These are phyloP conservation scores for Pangasius larnaudii DNA, from an alignment of 2,797 vertebrate species.

Conservation along the genomic window DNA sequence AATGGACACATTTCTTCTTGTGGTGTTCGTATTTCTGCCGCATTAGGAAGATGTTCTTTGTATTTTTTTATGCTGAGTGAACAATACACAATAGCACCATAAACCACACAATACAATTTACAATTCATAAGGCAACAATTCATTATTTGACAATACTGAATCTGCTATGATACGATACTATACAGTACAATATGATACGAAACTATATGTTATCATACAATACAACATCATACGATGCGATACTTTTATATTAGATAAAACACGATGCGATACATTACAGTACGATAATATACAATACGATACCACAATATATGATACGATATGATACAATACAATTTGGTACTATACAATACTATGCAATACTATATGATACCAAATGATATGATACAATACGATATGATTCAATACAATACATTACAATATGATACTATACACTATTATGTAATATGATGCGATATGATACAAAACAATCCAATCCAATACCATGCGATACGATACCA, in stretches of 20 bases:
- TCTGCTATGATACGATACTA: neutral
- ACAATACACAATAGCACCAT: neutral
- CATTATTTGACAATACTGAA: too few relatives aligned
- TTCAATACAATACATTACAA: neutral
- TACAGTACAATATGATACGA: neutral
- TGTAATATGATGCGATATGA: neutral
- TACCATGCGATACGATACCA: neutral
- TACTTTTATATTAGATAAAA: too few relatives aligned
- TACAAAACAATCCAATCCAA: neutral
- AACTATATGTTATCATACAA: too few relatives aligned
- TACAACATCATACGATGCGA: neutral
- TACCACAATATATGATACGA: neutral
- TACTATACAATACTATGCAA: too few relatives aligned
- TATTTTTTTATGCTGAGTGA: neutral
- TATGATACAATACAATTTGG: too few relatives aligned
- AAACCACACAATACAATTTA: neutral
- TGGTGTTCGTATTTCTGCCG: neutral
- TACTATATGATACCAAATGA: too few relatives aligned
- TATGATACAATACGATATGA: too few relatives aligned
- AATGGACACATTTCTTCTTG: neutral
- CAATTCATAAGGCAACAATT: neutral
- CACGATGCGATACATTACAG: too few relatives aligned
- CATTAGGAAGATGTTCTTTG: neutral
- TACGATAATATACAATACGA: neutral
- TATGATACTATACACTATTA: neutral